Percentiles rank a stretch among this genome's conserved stretches.
Evolutionary conservation across 2,113 vertebrate genomes (phyloP).

Genomic region (Sinocyclocheilus rhinocerous): DNA sequence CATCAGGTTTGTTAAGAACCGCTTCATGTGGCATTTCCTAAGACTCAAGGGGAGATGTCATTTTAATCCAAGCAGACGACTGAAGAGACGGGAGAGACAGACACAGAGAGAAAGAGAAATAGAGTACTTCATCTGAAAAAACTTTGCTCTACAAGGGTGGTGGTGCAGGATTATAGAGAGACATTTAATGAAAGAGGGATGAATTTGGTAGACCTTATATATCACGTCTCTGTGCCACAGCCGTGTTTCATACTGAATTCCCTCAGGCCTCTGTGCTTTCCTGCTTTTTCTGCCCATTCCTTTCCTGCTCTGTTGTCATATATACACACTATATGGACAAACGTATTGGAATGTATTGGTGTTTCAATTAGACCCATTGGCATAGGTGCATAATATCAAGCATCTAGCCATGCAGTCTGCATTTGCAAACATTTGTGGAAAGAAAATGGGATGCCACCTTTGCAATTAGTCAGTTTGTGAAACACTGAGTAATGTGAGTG

Average conservation of each 20-base stretch:
- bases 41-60: slow-evolving; percentile 68
- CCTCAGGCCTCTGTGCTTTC: slow-evolving; percentile 61
- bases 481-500: too few relatives aligned
- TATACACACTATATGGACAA: too few relatives aligned
- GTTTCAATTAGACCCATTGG: too few relatives aligned
- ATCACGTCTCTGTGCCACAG: slow-evolving; percentile 37
- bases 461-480: too few relatives aligned
- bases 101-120: slow-evolving; percentile 26
- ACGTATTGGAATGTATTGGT: too few relatives aligned
- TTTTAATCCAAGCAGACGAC: slow-evolving; percentile 69
- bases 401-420: too few relatives aligned
- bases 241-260: slow-evolving; percentile 43
- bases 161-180: slow-evolving; percentile 30
- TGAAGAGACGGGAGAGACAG: slow-evolving; percentile 56
- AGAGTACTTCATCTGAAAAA: slow-evolving; percentile 30
- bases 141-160: slow-evolving; percentile 16
- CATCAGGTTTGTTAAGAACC: slow-evolving; percentile 76
- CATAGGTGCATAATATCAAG: too few relatives aligned
- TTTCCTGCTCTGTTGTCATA: too few relatives aligned
- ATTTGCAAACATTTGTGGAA: too few relatives aligned
- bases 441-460: too few relatives aligned
- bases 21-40: slow-evolving; percentile 73
- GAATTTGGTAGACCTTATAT: not conserved
- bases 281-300: slow-evolving; percentile 59
- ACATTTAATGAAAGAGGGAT: slow-evolving; percentile 43